Evolutionary conservation across 2,113 vertebrate species (phyloP).

Genomic region (Onychorhynchus coronatus): DNA sequence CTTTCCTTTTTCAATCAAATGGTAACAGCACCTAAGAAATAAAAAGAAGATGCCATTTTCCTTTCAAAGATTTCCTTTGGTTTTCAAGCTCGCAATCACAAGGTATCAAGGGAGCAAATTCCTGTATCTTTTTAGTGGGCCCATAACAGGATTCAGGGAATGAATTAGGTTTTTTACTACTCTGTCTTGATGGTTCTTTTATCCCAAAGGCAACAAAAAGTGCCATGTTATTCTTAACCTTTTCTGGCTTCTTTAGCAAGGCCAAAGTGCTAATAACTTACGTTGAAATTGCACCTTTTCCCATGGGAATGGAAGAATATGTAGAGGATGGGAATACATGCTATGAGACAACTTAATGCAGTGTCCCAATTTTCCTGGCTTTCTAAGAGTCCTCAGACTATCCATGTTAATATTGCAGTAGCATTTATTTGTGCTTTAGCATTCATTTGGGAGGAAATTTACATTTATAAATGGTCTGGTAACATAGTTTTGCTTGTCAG

Average conservation of each 20-base stretch:
- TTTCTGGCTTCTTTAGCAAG: not conserved
- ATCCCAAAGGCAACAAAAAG: not conserved
- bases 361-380: not conserved
- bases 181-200: not conserved
- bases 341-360: not conserved
- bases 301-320: not conserved
- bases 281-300: not conserved
- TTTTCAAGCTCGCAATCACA: not conserved
- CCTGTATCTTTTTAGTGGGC: not conserved
- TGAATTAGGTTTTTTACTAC: not conserved
- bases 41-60: not conserved
- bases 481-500: slow-evolving; percentile 71
- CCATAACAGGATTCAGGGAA: not conserved
- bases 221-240: not conserved
- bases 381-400: not conserved
- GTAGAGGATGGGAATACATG: not conserved
- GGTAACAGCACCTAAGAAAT: not conserved
- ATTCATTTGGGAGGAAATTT: slow-evolving; percentile 21
- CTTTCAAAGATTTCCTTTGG: not conserved
- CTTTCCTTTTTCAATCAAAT: not conserved
- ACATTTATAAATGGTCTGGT: slow-evolving; percentile 20
- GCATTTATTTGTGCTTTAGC: slow-evolving; percentile 3
- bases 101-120: not conserved
- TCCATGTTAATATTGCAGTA: not conserved
- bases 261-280: not conserved